Conservation (phyloP, 2,797 vertebrate species). For the Anomalospiza imberbis region DNA sequence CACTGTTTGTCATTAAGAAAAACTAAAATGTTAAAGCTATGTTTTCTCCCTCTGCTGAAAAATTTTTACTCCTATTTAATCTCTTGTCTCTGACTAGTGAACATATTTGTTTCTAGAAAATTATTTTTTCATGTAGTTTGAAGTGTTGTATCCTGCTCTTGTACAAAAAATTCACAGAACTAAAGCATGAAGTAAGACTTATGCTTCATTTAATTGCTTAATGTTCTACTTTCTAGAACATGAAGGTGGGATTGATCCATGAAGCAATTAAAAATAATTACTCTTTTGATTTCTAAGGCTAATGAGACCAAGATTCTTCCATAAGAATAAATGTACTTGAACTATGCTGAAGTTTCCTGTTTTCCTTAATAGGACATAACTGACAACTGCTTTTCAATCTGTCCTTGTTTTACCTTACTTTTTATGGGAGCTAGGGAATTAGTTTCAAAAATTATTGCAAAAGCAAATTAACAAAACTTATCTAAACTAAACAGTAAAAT, state of each 20-base stretch:
- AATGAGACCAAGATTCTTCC: not conserved
- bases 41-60: not conserved
- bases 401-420: not conserved
- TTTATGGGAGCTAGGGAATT: not conserved
- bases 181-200: not conserved
- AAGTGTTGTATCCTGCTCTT: not conserved
- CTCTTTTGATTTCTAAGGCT: not conserved
- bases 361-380: not conserved
- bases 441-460: not conserved
- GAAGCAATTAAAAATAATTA: not conserved
- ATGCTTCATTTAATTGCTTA: not conserved
- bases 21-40: not conserved
- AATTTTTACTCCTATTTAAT: not conserved
- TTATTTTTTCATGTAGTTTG: not conserved
- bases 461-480: not conserved
- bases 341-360: not conserved
- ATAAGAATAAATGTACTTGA: not conserved
- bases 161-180: not conserved
- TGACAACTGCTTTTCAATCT: not conserved
- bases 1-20: not conserved
- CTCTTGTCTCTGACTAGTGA: not conserved
- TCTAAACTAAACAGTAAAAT: not conserved
- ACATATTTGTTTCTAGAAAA: not conserved
- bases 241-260: not conserved
- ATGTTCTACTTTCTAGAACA: not conserved